Base-by-base conservation (phyloP, 1,140 invertebrate genomes). In the Sminthurinus signatus region DNA sequence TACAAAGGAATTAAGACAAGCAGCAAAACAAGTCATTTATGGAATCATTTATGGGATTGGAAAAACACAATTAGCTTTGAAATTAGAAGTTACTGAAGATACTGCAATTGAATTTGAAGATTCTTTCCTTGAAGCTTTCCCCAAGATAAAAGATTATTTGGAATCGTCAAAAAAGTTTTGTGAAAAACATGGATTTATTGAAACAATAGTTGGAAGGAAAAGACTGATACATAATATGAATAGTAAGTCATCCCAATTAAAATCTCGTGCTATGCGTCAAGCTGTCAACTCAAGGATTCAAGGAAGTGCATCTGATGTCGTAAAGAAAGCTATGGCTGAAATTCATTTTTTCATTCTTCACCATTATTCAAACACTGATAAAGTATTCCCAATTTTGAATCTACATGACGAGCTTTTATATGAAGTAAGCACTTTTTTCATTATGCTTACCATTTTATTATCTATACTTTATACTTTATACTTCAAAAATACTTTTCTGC, bases 31-130 rank as follows among this genome's bases (percentile, higher is more conserved):
- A 79, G 83, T 98, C 17, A 96, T 92, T 73, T 99, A 98, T 79
- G 96, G 92, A 12, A 93, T 99, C 69, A 88, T 99, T 54, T 98
- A 98, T 77, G 96, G 96, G n/a, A 98, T 98, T 84, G 92, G 95
- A 14, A 80, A 84, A 15, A 89, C 86, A 73, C 82, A 88, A 1
- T 78, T 99, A n/a, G 83, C 86, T 0, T 87, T 93, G 63, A 83
- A 86, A 58, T 77, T 98, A 21, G 84, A 84, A 59, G 82, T 95
- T n/a, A 80, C 82, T 2, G 88, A 92, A 76, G 77, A 84, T 50
- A 88, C 95, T 73, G 94, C 95, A 0, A 79, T 79, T 2, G 77
- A 83, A 36, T 88, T 96, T 76, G 85, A 89, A 70, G 84, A 88
- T 61, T 81, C 83, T 2, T 99, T 99, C 75, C 88, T 91, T 77